A percentile compares a stretch with the other conserved stretches of the same genome.
Conservation (phyloP, 2,888 invertebrate species). For the Tipula lateralis region DNA sequence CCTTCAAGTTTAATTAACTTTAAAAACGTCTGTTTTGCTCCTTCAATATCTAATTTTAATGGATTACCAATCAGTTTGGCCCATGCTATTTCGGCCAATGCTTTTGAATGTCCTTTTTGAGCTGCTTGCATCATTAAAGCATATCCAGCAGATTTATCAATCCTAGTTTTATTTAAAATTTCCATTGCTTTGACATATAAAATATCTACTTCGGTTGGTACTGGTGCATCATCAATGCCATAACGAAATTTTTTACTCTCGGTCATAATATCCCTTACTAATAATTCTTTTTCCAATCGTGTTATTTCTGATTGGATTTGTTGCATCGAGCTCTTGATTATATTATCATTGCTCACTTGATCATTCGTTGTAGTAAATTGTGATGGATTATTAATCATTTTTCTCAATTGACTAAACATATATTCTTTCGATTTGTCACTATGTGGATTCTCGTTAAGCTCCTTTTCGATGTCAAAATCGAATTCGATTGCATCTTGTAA, state of each 20-base stretch:
- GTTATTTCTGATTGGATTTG: not conserved
- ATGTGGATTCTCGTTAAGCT: not conserved
- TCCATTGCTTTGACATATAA: slow-evolving; percentile 67
- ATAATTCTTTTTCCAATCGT: not conserved
- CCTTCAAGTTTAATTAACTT: slow-evolving; percentile 67
- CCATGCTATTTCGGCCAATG: slow-evolving; percentile 84
- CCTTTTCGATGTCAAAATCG: not conserved
- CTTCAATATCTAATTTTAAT: slow-evolving; percentile 67
- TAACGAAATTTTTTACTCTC: not conserved
- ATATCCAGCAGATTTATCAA: slow-evolving; percentile 70
- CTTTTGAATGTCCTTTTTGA: slow-evolving; percentile 71
- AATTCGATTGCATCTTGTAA: not conserved
- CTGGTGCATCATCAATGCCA: slow-evolving; percentile 26
- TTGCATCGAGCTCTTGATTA: not conserved
- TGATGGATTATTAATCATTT: not conserved
- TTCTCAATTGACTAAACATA: not conserved
- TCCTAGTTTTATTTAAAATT: slow-evolving; percentile 65
- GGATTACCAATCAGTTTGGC: slow-evolving; percentile 79
- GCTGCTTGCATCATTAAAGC: slow-evolving; percentile 74
- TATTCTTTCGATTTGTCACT: not conserved
- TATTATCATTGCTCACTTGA: not conserved
- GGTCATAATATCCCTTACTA: not conserved
- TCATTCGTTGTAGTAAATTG: not conserved
- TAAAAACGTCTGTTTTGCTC: slow-evolving; percentile 71
- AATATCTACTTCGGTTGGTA: slow-evolving; percentile 58